Evolutionary conservation across 2,888 invertebrate genomes (phyloP), one percentile per base, ranked within the genome.

Genomic region (Cheilosia pagana): DNA sequence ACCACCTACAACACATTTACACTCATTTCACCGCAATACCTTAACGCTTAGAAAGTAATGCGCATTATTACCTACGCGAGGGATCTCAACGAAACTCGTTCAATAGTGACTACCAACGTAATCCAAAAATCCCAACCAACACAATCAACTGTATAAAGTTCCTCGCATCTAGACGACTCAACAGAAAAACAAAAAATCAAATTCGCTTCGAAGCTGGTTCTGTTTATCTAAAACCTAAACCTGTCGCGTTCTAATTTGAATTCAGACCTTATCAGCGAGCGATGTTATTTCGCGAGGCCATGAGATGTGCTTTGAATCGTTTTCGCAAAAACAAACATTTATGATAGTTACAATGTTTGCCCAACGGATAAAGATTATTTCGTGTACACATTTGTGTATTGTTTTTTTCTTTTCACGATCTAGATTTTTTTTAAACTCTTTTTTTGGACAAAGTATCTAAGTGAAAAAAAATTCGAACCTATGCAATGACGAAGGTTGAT

Each of bases 221-320:
- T 52, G 31, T 35, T 45, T 78, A 68, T 78, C 57, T 31, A 57
- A 72, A 72, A 62, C 67, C 68, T 45, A 83, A 78, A 60, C 78
- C 78, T 75, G 83, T 83, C 68, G 83, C 43, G 70, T 75, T 83
- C 63, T 74, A 63, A 83, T 65, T 83, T 74, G 60, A 83, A 83
- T 83, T 83, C 83, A 79, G 57, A 63, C 63, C 78, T 83, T 83
- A 83, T 83, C 83, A 74, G 45, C 28, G 68, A 65, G 43, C 12
- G 12, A 52, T 14, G 31, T 41, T 53, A 12, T 53, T 67, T 67
- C 3, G 48, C 74, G 39, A 68, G 41, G 31, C 81, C 57, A 50
- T 68, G 68, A 55, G 39, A 55, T 65, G 60, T 62, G 67, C 41
- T 72, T 81, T 71, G 71, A 75, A 53, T 77, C 43, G 48, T 71